Evolutionary conservation across 2,888 invertebrate species (phyloP).

Genomic region (Machimus atricapillus): DNA sequence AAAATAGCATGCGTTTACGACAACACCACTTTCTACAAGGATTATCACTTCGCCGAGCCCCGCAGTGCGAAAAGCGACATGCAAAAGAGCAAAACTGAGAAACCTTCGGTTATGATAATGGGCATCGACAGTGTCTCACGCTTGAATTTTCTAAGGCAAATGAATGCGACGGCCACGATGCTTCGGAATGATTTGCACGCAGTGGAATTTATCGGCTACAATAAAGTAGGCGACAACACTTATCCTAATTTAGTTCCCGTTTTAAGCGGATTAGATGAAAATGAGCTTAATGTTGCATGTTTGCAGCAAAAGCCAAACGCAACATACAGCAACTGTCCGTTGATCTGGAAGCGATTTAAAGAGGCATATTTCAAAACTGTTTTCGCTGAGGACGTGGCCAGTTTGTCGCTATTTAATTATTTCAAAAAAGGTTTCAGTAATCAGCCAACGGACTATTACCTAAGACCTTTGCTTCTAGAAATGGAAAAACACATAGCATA

Average conservation of each 20-base stretch:
- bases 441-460: conserved; percentile 87
- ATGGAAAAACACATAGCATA: conserved; percentile 74
- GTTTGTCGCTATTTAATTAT: conserved; percentile 83
- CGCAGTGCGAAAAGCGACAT: neutral
- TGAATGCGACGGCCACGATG: conserved; percentile 73
- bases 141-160: conserved; percentile 82
- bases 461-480: conserved; percentile 75
- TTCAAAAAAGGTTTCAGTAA: conserved; percentile 76
- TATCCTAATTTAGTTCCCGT: conserved; percentile 88
- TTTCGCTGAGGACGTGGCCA: conserved; percentile 83
- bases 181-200: conserved; percentile 69
- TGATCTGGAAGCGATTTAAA: conserved; percentile 84
- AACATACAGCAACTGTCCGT: conserved; percentile 79
- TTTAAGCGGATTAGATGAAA: conserved; percentile 73
- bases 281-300: conserved; percentile 71
- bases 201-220: conserved; percentile 85
- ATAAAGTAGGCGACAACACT: conserved; percentile 94
- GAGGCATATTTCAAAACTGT: conserved; percentile 77
- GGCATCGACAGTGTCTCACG: conserved; percentile 88
- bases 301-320: conserved; percentile 65
- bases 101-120: conserved; percentile 76
- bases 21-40: conserved; percentile 67
- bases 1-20: conserved; percentile 69
- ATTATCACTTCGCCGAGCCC: conserved; percentile 66
- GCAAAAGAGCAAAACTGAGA: neutral